Base-by-base conservation (phyloP, 1,140 invertebrate genomes). In the Drosophila littoralis region DNA sequence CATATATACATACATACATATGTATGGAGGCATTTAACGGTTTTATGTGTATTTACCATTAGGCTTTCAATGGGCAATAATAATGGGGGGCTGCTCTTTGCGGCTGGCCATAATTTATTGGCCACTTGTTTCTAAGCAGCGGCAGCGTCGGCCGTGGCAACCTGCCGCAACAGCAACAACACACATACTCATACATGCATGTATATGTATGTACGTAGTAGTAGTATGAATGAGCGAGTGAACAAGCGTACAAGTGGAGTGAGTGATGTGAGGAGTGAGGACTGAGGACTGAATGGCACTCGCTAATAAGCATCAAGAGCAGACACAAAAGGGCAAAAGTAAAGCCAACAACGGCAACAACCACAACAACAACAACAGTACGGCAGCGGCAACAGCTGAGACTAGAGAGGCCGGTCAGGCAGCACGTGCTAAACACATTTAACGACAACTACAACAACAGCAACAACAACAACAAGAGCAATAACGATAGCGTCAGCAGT, bases 401-500 rank as follows among this genome's bases (percentile, higher is more conserved):
- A 68, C 70, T 67, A 68, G 61, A 75, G 72, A 75, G 79, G 84
- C 79, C 73, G 83, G 81, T 79, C 77, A 81, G 79, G 78, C 79
- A 70, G 83, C 83, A 86, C 83, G 83, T 86, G 83, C 83, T 88
- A 88, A 86, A 81, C 83, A 86, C 83, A 86, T 86, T 86, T 86
- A 88, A 86, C 83, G 83, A 82, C 83, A 83, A 88, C 82, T 77
- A 82, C 82, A 82, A 71, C 67, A n/a, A 12, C 13, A 59, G 8
- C 79, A 78, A 59, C 80, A 84, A 59, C 52, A 70, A 58, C 59
- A 68, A 43, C 74, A 73, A 54, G 40, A 75, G 54, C 66, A 70
- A 60, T 69, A 65, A 70, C 72, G 58, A 75, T 61, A 75, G 67
- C 72, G 57, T 45, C 60, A 45, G 28, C 35, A 50, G 15, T 40